Percentiles rank a stretch among this genome's conserved stretches.
Conservation (phyloP, 2,113 vertebrate species). For the Heteronetta atricapilla region DNA sequence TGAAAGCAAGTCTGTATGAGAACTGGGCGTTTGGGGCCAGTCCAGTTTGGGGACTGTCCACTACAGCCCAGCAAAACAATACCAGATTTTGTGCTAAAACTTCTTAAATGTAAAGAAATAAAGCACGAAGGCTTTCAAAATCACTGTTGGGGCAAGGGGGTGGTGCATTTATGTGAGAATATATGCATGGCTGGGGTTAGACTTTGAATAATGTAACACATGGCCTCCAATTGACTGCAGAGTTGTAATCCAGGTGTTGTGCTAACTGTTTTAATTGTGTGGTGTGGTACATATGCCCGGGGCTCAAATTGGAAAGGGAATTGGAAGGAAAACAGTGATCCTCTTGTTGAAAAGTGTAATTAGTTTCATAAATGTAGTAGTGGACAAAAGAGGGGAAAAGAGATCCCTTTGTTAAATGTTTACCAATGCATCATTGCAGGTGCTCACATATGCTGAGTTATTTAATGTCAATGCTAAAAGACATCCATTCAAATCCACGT, state of each 20-base stretch:
- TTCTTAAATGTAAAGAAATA: neutral
- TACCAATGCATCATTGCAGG: neutral
- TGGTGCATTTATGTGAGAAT: neutral
- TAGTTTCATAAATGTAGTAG: slow-evolving; percentile 35
- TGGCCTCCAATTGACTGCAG: slow-evolving; percentile 16
- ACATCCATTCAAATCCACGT: neutral
- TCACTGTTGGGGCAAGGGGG: neutral
- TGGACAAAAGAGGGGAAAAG: neutral
- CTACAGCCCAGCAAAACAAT: neutral
- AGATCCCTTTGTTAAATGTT: neutral
- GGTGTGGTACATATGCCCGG: neutral
- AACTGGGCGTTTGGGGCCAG: neutral
- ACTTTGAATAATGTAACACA: slow-evolving; percentile 26
- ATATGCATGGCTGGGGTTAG: neutral
- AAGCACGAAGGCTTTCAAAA: neutral
- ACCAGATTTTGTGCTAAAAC: neutral
- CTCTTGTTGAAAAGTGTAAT: slow-evolving; percentile 60
- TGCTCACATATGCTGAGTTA: neutral
- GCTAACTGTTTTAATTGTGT: slow-evolving; percentile 66
- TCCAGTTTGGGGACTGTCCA: no score
- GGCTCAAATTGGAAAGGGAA: slow-evolving; percentile 41
- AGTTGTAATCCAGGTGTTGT: slow-evolving; percentile 68
- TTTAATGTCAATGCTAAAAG: slow-evolving; percentile 1
- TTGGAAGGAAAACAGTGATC: slow-evolving; percentile 46
- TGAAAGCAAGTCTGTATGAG: neutral